A percentile compares a stretch with the other conserved stretches of the same genome.
phyloP scores from a whole-genome alignment of 2,888 invertebrate genomes.

The Mimumesa dahlbomi region DNA sequence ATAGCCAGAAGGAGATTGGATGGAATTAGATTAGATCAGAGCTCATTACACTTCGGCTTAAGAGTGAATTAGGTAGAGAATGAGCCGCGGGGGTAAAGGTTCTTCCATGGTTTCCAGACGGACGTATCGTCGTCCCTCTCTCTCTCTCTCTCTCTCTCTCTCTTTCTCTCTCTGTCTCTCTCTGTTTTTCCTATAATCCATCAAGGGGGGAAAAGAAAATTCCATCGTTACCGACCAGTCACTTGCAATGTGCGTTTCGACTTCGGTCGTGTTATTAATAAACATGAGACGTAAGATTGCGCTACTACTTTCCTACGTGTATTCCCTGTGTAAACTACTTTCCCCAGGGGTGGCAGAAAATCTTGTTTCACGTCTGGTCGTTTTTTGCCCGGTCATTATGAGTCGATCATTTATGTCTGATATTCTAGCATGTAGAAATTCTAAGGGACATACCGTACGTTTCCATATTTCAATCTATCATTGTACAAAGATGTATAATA shows the following conservation, averaged over 20 bases:
- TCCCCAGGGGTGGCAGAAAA: too few species aligned
- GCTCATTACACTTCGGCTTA: constrained; percentile 60
- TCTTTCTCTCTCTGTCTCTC: too few species aligned
- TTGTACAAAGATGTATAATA: too few species aligned
- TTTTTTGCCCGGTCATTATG: too few species aligned
- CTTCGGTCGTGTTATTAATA: constrained; percentile 34
- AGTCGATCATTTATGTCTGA: too few species aligned
- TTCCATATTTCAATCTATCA: too few species aligned
- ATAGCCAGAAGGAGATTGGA: constrained; percentile 53
- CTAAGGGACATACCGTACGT: too few species aligned
- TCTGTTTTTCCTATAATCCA: constrained; percentile 58
- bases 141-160: too few species aligned
- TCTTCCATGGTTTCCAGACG: background rate
- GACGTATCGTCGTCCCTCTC: constrained; percentile 37
- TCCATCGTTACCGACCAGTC: background rate
- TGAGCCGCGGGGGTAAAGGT: constrained; percentile 10
- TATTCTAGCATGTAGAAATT: too few species aligned
- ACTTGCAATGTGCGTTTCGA: constrained; percentile 10
- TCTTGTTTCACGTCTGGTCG: too few species aligned
- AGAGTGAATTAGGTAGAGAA: constrained; percentile 57
- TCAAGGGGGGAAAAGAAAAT: constrained; percentile 26
- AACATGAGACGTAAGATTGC: constrained; percentile 22
- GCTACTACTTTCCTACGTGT: too few species aligned
- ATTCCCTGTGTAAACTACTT: too few species aligned
- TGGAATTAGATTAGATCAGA: constrained; percentile 65